phyloP scores from a whole-genome alignment of 2,888 invertebrate species.

The Papilio demoleus region DNA sequence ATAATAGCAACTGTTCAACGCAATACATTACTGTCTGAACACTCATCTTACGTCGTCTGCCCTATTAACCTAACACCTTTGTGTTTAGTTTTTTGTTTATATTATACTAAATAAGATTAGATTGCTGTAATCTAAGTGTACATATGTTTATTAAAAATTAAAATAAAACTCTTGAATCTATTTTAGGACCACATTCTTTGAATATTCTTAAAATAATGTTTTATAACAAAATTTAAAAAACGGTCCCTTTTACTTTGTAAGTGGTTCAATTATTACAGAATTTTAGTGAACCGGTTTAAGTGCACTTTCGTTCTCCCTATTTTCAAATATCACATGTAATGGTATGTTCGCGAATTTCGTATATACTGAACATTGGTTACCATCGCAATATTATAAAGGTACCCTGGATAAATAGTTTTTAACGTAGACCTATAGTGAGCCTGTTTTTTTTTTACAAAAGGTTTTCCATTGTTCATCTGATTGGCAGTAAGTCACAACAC shows the following conservation, averaged over 20 bases:
- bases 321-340: no score
- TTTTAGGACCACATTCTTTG: not conserved
- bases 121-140: not conserved
- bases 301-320: not conserved
- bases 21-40: slow-evolving; percentile 1
- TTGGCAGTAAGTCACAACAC: no score
- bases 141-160: not conserved
- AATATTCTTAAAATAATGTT: no score
- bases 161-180: not conserved
- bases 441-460: no score
- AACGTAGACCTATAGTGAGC: no score
- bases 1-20: not conserved
- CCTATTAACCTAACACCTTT: slow-evolving; percentile 13
- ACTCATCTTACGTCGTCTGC: slow-evolving; percentile 20
- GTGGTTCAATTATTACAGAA: not conserved
- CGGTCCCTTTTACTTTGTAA: not conserved
- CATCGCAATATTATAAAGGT: not conserved
- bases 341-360: not conserved
- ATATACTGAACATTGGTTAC: not conserved
- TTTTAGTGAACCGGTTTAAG: not conserved
- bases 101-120: not conserved
- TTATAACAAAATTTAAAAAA: no score
- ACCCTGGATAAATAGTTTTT: no score
- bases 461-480: no score
- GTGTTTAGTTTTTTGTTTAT: slow-evolving; percentile 42